These are phyloP conservation scores for Pentalonia nigronervosa DNA, from an alignment of 1,140 invertebrate species.

Conservation along the genomic window DNA sequence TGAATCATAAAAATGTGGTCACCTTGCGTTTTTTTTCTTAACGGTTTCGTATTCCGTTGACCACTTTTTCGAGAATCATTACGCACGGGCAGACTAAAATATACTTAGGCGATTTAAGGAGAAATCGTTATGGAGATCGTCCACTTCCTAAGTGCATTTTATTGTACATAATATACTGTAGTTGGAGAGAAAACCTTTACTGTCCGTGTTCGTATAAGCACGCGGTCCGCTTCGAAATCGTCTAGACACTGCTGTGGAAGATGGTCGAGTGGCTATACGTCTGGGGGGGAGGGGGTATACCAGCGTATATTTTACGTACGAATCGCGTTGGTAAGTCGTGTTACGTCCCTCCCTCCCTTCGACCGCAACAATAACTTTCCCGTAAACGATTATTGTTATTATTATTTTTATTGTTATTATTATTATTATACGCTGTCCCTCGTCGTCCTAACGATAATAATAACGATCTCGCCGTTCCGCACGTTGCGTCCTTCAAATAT, in stretches of 20 bases:
- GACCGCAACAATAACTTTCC: neutral
- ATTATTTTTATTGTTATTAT: slow-evolving; percentile 6
- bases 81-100: neutral
- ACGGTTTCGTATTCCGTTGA: neutral
- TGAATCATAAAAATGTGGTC: too few relatives aligned
- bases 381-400: slow-evolving; percentile 15
- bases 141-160: neutral
- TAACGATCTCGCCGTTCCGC: neutral
- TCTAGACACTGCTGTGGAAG: neutral
- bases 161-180: neutral
- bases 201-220: neutral
- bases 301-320: slow-evolving; percentile 2
- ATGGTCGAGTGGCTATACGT: neutral
- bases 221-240: neutral
- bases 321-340: neutral
- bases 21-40: neutral
- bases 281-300: too few relatives aligned
- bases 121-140: too few relatives aligned
- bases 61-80: neutral
- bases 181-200: neutral
- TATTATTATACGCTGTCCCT: neutral
- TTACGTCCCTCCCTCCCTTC: neutral
- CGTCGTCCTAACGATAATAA: neutral
- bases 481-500: neutral
- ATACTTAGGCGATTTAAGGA: neutral